Conservation (phyloP, 2,888 invertebrate species). For the Hirtodrosophila duncani region DNA sequence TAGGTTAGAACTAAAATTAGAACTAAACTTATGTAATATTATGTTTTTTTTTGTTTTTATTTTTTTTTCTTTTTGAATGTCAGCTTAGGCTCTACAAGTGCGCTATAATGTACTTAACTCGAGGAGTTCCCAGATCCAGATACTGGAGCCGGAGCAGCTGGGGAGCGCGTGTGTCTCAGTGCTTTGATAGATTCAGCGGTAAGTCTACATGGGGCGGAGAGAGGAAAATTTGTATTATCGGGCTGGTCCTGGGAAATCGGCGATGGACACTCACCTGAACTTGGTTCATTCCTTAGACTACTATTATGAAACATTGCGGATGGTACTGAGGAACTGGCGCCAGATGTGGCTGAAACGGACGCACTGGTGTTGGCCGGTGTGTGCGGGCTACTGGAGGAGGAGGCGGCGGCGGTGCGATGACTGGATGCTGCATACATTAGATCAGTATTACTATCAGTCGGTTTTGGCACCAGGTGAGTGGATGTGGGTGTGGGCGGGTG, state of each 20-base stretch:
- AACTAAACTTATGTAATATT: constrained; percentile 55
- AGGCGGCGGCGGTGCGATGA: constrained; percentile 62
- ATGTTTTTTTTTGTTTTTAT: no score
- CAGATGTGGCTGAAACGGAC: constrained; percentile 40
- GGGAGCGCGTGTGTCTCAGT: constrained; percentile 78
- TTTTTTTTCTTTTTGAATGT: constrained; percentile 54
- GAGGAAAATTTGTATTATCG: not conserved
- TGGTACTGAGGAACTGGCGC: constrained; percentile 49
- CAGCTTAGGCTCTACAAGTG: constrained; percentile 60
- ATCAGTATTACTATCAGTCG: constrained; percentile 69
- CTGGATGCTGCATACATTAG: constrained; percentile 63
- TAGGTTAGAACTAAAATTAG: constrained; percentile 60
- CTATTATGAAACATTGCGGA: constrained; percentile 76
- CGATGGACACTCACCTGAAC: constrained; percentile 75
- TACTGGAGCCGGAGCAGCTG: constrained; percentile 51
- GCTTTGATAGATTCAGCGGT: constrained; percentile 93
- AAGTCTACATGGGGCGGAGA: constrained; percentile 88
- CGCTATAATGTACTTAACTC: constrained; percentile 63
- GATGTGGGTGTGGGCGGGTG: constrained; percentile 57
- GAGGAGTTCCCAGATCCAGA: constrained; percentile 44
- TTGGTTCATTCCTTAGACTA: constrained; percentile 78
- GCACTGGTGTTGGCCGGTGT: constrained; percentile 51
- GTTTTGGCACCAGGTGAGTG: constrained; percentile 64
- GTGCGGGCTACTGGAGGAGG: no score
- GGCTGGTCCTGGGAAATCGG: not conserved